A percentile compares a stretch with the other conserved stretches of the same genome.
These are phyloP conservation scores for Drosophila tristis DNA, from an alignment of 1,140 invertebrate genomes.

Conservation along the genomic window DNA sequence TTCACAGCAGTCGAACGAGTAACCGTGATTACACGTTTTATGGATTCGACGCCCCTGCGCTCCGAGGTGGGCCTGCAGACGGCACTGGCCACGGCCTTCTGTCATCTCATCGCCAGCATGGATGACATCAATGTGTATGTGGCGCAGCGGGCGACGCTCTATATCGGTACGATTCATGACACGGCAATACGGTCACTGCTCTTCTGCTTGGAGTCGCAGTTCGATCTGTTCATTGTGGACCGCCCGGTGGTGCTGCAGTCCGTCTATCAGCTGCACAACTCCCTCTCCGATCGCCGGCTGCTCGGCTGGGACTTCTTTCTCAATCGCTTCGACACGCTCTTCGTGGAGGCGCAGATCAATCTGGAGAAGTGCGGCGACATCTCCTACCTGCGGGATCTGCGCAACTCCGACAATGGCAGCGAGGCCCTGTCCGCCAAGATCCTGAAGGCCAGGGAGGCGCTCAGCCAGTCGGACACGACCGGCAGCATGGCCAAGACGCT, in stretches of 20 bases:
- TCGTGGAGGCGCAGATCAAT: constrained; percentile 97
- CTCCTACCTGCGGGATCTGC: constrained; percentile 93
- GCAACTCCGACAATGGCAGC: constrained; percentile 94
- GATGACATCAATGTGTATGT: constrained; percentile 98
- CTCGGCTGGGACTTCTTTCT: constrained; percentile 99
- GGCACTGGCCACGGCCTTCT: constrained; percentile 98
- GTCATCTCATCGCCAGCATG: constrained; percentile 97
- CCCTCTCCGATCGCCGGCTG: constrained; percentile 94
- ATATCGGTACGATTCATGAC: constrained; percentile 97
- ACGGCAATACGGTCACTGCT: constrained; percentile 92
- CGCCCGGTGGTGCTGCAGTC: constrained; percentile 98
- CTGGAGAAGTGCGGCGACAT: constrained; percentile 93
- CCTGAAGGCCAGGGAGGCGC: constrained; percentile 94
- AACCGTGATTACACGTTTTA: constrained; percentile 95
- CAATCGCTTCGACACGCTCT: constrained; percentile 97
- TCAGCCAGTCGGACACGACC: constrained; percentile 88
- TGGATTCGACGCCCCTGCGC: constrained; percentile 94
- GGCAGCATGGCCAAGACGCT: constrained; percentile 90
- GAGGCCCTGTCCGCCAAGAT: constrained; percentile 95
- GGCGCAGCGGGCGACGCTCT: constrained; percentile 95
- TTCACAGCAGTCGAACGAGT: constrained; percentile 98
- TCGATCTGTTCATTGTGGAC: constrained; percentile 97
- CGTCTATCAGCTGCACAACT: constrained; percentile 97
- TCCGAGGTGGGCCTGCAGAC: constrained; percentile 94
- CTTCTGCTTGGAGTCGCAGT: constrained; percentile 95